phyloP scores from a whole-genome alignment of 1,140 invertebrate species.

The Sesamia nonagrioides region DNA sequence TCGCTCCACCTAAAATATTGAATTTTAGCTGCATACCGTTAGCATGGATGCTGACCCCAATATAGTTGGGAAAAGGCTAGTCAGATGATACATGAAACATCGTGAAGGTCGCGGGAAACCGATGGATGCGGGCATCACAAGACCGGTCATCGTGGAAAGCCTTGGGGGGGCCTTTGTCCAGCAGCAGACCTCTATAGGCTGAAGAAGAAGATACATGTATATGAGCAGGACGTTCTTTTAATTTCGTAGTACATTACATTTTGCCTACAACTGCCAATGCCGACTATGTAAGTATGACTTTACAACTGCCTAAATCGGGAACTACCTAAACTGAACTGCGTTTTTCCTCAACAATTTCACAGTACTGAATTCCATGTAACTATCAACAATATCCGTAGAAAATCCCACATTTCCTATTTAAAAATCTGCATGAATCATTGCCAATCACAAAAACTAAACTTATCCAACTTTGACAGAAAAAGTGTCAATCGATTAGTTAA shows the following conservation, averaged over 20 bases:
- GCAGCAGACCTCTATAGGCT: no score
- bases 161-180: no score
- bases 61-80: neutral
- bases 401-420: slow-evolving; percentile 20
- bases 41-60: no score
- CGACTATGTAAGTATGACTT: no score
- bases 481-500: neutral
- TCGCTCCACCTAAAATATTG: no score
- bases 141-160: no score
- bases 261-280: no score
- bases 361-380: neutral
- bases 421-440: slow-evolving; percentile 13
- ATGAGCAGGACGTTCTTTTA: no score
- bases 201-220: neutral
- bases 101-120: no score
- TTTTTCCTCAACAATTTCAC: slow-evolving; percentile 20
- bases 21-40: no score
- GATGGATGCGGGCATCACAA: no score
- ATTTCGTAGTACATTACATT: no score
- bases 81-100: neutral
- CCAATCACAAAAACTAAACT: neutral
- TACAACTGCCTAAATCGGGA: neutral
- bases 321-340: neutral
- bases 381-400: slow-evolving; percentile 25
- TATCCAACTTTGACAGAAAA: neutral